phyloP scores from a whole-genome alignment of 2,888 invertebrate species.

The Pachycephus smyrnensis region DNA sequence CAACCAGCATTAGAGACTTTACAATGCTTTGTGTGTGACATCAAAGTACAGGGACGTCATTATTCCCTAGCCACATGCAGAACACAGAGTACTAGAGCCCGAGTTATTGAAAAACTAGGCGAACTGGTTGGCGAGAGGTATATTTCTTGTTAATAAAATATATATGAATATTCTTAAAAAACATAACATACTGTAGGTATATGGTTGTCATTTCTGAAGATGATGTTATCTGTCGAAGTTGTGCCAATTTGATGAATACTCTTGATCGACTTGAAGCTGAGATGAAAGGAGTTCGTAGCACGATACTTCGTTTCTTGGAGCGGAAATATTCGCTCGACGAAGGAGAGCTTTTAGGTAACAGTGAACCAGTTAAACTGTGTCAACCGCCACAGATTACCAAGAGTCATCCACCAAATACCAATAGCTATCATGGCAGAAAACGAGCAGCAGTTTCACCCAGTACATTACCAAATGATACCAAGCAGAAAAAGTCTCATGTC shows the following conservation, averaged over 20 bases:
- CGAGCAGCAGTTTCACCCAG: conserved; percentile 33
- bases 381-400: conserved; percentile 53
- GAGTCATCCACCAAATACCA: conserved; percentile 23
- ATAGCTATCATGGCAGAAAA: conserved; percentile 34
- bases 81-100: conserved; percentile 57
- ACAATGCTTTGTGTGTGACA: conserved; percentile 62
- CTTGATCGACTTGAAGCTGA: conserved; percentile 62
- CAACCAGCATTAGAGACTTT: conserved; percentile 27
- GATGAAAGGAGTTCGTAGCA: conserved; percentile 51
- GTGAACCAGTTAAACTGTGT: conserved; percentile 39
- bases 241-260: conserved; percentile 63
- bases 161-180: not conserved
- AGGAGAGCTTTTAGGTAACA: conserved; percentile 56
- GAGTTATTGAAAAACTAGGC: conserved; percentile 63
- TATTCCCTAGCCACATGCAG: conserved; percentile 61
- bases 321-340: conserved; percentile 61
- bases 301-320: conserved; percentile 58
- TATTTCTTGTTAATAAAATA: conserved; percentile 16
- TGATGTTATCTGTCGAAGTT: conserved; percentile 64
- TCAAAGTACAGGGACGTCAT: conserved; percentile 57
- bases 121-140: conserved; percentile 64
- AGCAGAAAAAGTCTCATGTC: conserved; percentile 39
- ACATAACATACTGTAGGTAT: conserved; percentile 45
- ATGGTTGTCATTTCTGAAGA: conserved; percentile 65
- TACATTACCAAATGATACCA: conserved; percentile 17